Conservation (phyloP, 2,888 invertebrate genomes). For the Trichacis sp. region DNA sequence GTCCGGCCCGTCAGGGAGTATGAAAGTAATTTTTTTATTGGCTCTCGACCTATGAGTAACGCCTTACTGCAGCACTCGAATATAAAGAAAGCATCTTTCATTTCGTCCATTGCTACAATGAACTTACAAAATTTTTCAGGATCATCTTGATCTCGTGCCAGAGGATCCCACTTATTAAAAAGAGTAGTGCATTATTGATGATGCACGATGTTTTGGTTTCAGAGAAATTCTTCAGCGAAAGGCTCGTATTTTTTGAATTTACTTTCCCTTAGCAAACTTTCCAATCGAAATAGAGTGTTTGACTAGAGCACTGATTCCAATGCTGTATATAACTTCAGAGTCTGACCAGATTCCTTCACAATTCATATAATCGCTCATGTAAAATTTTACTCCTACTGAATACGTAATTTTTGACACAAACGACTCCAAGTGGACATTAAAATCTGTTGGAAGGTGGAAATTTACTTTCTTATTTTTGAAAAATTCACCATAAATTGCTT, state of each 20-base stretch:
- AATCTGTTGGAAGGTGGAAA: constrained; percentile 44
- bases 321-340: constrained; percentile 49
- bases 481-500: constrained; percentile 15
- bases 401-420: constrained; percentile 52
- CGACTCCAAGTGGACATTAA: constrained; percentile 58
- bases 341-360: constrained; percentile 55
- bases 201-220: constrained; percentile 66
- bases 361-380: constrained; percentile 58
- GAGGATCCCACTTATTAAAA: constrained; percentile 58
- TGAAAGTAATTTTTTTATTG: constrained; percentile 57
- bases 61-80: constrained; percentile 68
- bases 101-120: constrained; percentile 64
- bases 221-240: constrained; percentile 67
- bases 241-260: constrained; percentile 70
- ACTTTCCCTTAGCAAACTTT: constrained; percentile 67
- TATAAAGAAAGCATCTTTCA: constrained; percentile 68
- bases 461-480: constrained; percentile 12
- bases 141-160: constrained; percentile 44
- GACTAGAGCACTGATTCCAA: constrained; percentile 61
- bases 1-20: too few relatives aligned
- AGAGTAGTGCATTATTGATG: constrained; percentile 68
- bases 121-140: constrained; percentile 62
- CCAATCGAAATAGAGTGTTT: constrained; percentile 68
- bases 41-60: constrained; percentile 57
- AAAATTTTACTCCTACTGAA: constrained; percentile 54